Evolutionary conservation across 2,113 vertebrate species (phyloP), one percentile per base, ranked within the genome.

Genomic region (Candoia aspera): DNA sequence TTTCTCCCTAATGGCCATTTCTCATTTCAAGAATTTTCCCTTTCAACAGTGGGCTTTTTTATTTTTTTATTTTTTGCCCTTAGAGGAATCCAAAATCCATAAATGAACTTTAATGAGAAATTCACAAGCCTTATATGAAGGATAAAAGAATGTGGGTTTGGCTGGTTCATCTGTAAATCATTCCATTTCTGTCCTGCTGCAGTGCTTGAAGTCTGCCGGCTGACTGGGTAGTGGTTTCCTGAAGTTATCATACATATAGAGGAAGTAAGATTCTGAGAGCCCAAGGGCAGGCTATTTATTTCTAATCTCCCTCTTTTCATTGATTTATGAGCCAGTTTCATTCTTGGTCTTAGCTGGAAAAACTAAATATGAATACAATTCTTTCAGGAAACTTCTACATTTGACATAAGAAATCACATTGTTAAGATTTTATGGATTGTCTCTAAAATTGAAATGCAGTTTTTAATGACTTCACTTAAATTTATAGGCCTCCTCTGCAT

Each of bases 341-440:
- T 73, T 73, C 68, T 73, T 73, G n/a, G 62, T n/a, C n/a, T 68
- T 68, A 68, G 68, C 68, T 73, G 68, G 15, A 73, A 73, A 73
- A 73, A 73, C 6, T 73, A 37, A 73, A 33, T 73, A 73, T 73
- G n/a, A 73, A 73, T 73, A 73, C 37, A 73, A 73, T 73, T 73
- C 68, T 73, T 73, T 73, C 68, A 33, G 68, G 68, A 73, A 73
- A 73, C 13, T 37, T 73, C 68, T 73, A 73, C n/a, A 37, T 73
- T n/a, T 73, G 68, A 73, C n/a, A 73, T 33, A 73, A 33, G 68
- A 73, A 73, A 73, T 73, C 2, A 6, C 68, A 37, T 73, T 73
- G 68, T 73, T 73, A 73, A 73, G 68, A 73, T 73, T 73, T 73
- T 73, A 73, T 73, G 68, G 68, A 73, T 73, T 73, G 68, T 73